phyloP scores from a whole-genome alignment of 2,888 invertebrate genomes.

The Neria commutata region DNA sequence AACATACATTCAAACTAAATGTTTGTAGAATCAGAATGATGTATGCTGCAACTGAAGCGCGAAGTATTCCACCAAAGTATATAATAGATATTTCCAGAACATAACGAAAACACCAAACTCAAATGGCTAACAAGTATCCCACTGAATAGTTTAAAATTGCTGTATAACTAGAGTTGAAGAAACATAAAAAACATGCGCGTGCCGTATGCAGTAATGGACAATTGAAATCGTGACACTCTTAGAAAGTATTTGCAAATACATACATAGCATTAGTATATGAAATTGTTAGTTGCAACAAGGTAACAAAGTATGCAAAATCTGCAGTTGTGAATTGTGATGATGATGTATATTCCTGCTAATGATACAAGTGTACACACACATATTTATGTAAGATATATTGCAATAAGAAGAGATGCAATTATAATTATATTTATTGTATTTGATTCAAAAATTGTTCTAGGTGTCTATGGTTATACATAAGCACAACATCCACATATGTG shows the following conservation, averaged over 20 bases:
- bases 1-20: too few species aligned
- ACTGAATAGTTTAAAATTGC: not conserved
- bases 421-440: too few species aligned
- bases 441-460: not conserved
- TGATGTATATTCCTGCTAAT: not conserved
- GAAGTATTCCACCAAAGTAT: too few species aligned
- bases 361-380: too few species aligned
- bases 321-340: not conserved
- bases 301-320: not conserved
- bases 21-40: too few species aligned
- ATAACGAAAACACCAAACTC: not conserved
- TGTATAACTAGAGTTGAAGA: not conserved
- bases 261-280: not conserved
- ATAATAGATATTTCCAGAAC: too few species aligned
- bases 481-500: too few species aligned
- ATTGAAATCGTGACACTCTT: too few species aligned
- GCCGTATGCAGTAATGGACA: too few species aligned
- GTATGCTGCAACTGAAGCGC: too few species aligned
- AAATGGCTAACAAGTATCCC: not conserved
- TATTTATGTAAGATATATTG: not conserved
- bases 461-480: not conserved
- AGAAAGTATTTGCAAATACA: not conserved
- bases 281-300: not conserved
- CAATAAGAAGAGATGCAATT: not conserved
- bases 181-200: too few species aligned